Percentiles rank a stretch among this genome's conserved stretches.
These are phyloP conservation scores for Excalfactoria chinensis DNA, from an alignment of 2,113 vertebrate genomes.

Conservation along the genomic window DNA sequence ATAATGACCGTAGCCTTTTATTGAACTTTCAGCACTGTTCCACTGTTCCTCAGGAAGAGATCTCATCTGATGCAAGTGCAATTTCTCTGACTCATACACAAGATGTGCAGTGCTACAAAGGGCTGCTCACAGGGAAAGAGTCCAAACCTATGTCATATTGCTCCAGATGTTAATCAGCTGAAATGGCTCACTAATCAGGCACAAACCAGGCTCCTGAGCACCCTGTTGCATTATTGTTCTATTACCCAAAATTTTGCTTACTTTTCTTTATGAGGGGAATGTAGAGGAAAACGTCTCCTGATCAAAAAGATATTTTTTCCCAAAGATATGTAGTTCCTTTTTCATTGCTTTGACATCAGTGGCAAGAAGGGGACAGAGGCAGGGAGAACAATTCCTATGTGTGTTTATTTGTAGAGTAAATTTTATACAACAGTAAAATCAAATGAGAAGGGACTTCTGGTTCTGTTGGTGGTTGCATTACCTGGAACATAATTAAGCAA, in stretches of 20 bases:
- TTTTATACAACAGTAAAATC: not conserved
- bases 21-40: not conserved
- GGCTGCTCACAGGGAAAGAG: not conserved
- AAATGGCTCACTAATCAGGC: not conserved
- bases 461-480: not conserved
- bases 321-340: not conserved
- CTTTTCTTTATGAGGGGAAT: not conserved
- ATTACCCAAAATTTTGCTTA: not conserved
- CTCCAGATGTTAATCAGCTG: not conserved
- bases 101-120: not conserved
- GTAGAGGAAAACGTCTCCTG: not conserved
- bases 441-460: not conserved
- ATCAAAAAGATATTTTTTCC: not conserved
- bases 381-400: not conserved
- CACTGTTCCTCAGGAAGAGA: not conserved
- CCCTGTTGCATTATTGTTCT: not conserved
- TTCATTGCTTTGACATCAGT: not conserved
- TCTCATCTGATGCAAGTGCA: not conserved
- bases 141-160: not conserved
- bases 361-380: not conserved
- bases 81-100: not conserved
- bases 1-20: not conserved
- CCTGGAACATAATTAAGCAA: not conserved
- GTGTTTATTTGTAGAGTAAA: not conserved
- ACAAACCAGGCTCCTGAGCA: not conserved